These are phyloP conservation scores for Serripes groenlandicus DNA, from an alignment of 2,888 invertebrate species.

Conservation along the genomic window DNA sequence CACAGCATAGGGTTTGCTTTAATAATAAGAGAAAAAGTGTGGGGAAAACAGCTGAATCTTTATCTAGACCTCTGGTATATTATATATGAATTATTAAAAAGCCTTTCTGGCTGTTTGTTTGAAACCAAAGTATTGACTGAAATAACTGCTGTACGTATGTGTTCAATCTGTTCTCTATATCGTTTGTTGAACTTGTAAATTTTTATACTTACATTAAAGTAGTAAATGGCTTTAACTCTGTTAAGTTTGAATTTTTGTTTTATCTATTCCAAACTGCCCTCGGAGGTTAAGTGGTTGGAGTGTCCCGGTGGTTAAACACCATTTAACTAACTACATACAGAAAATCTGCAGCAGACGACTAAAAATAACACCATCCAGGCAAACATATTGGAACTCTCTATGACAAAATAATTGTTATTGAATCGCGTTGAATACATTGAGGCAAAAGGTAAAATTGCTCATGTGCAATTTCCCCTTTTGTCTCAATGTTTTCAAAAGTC, in stretches of 20 bases:
- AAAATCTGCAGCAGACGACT: too few relatives aligned
- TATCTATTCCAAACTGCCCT: not conserved
- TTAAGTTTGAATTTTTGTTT: not conserved
- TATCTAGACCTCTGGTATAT: not conserved
- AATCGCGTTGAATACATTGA: not conserved
- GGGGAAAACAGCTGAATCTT: not conserved
- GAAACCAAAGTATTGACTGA: slow-evolving; percentile 10
- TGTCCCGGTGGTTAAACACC: too few relatives aligned
- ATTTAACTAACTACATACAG: too few relatives aligned
- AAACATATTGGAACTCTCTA: too few relatives aligned
- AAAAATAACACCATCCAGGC: too few relatives aligned
- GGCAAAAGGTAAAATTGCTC: not conserved
- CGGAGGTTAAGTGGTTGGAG: too few relatives aligned
- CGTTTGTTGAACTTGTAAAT: slow-evolving; percentile 9
- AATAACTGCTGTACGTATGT: slow-evolving; percentile 14
- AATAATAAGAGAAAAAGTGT: too few relatives aligned
- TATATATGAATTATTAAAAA: not conserved
- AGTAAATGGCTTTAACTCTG: slow-evolving; percentile 19
- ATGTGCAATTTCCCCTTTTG: not conserved
- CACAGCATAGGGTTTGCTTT: too few relatives aligned
- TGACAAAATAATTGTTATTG: not conserved
- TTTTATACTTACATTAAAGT: slow-evolving; percentile 16
- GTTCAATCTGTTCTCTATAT: not conserved
- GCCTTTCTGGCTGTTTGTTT: slow-evolving; percentile 1
- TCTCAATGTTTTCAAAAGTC: not conserved